Conservation (phyloP, 2,888 invertebrate species). For the Platypus cylindrus region DNA sequence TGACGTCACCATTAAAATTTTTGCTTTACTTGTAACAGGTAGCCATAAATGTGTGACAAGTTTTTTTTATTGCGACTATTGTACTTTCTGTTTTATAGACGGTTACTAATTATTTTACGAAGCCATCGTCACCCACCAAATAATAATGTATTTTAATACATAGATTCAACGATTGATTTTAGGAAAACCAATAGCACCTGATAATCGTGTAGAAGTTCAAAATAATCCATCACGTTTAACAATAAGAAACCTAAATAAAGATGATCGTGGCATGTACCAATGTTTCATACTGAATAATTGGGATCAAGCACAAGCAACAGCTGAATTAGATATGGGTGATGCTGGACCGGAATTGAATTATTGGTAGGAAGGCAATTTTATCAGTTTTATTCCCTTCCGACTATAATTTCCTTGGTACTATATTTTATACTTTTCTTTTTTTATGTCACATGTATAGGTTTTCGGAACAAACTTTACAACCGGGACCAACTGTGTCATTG, state of each 20-base stretch:
- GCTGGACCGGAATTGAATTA: slow-evolving; percentile 80
- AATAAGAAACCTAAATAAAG: slow-evolving; percentile 56
- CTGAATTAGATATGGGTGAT: slow-evolving; percentile 72
- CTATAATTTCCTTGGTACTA: neutral
- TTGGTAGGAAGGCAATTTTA: slow-evolving; percentile 48
- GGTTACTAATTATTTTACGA: neutral
- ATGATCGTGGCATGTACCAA: slow-evolving; percentile 85
- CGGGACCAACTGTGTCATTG: slow-evolving; percentile 80
- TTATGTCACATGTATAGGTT: slow-evolving; percentile 35
- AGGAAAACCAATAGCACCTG: slow-evolving; percentile 35
- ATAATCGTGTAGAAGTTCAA: slow-evolving; percentile 31
- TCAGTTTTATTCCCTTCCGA: too few species aligned
- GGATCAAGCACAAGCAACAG: slow-evolving; percentile 72
- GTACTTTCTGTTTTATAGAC: too few species aligned
- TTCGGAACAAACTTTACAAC: slow-evolving; percentile 82
- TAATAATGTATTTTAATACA: neutral
- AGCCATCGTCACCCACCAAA: neutral
- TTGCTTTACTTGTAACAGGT: too few species aligned
- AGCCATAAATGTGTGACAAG: too few species aligned
- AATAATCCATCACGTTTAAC: slow-evolving; percentile 31
- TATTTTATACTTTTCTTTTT: neutral
- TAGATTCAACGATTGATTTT: slow-evolving; percentile 3
- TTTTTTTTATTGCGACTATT: too few species aligned
- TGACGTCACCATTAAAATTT: too few species aligned
- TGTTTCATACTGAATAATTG: slow-evolving; percentile 76